Conservation (phyloP, 2,113 vertebrate genomes). For the Chaetorhynchus papuensis region DNA sequence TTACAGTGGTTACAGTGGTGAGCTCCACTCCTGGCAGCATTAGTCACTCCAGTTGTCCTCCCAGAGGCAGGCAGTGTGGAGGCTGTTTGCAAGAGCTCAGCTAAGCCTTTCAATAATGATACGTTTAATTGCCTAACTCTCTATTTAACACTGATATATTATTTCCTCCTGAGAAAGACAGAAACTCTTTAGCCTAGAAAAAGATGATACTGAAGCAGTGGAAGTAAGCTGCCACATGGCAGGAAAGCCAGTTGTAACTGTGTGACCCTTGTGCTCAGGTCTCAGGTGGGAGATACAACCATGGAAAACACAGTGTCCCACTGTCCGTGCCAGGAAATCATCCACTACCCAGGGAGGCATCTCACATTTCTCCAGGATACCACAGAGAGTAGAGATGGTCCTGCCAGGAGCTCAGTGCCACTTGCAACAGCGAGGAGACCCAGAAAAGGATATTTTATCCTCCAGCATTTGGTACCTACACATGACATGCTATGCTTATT, state of each 20-base stretch:
- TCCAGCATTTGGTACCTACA: background rate
- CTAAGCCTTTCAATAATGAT: background rate
- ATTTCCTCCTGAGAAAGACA: background rate
- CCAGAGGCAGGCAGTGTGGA: background rate
- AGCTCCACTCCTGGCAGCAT: background rate
- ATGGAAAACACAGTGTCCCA: rapidly evolving
- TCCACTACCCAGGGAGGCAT: background rate
- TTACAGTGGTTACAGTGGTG: background rate
- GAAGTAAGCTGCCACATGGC: background rate
- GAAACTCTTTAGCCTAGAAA: background rate
- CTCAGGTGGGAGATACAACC: background rate
- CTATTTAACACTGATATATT: background rate
- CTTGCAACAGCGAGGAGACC: background rate
- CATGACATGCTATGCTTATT: background rate
- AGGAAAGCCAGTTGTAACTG: background rate
- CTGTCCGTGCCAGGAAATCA: background rate
- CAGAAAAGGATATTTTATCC: background rate
- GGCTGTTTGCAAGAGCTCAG: background rate
- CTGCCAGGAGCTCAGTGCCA: background rate
- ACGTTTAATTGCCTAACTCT: background rate
- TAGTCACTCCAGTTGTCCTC: background rate
- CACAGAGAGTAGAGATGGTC: background rate
- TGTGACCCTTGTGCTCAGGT: too few relatives aligned
- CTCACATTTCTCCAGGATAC: background rate
- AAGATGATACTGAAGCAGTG: background rate